A percentile compares a stretch with the other conserved stretches of the same genome.
These are phyloP conservation scores for Apamea epomidion DNA, from an alignment of 2,888 invertebrate species.

Conservation along the genomic window DNA sequence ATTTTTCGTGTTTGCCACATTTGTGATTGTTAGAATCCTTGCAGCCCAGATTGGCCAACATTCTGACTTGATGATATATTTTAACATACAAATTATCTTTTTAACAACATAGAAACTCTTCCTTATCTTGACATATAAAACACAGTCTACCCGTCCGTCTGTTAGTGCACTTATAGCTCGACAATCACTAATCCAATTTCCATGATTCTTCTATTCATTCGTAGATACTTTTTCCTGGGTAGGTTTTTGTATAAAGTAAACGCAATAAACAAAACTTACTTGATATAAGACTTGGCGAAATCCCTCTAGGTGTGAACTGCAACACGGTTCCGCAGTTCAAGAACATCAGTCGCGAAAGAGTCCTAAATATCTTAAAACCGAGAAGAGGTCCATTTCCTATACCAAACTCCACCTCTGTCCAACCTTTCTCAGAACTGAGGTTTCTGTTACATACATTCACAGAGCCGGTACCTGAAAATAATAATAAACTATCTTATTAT, in stretches of 20 bases:
- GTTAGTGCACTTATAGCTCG: not conserved
- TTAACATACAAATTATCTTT: not conserved
- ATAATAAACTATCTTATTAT: conserved; percentile 3
- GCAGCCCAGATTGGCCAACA: not conserved
- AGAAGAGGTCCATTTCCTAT: conserved; percentile 96
- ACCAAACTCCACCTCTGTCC: conserved; percentile 96
- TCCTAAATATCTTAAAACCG: conserved; percentile 94
- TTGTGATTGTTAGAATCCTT: not conserved
- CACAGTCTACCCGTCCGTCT: too few relatives aligned
- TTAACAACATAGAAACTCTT: not conserved
- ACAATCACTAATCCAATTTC: not conserved
- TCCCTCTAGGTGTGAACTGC: conserved; percentile 94
- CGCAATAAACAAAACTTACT: conserved; percentile 88
- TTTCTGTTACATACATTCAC: conserved; percentile 94
- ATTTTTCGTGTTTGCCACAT: not conserved
- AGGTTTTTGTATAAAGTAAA: not conserved
- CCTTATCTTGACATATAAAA: not conserved
- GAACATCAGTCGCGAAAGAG: conserved; percentile 93
- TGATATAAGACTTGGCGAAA: conserved; percentile 94
- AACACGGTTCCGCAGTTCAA: conserved; percentile 94
- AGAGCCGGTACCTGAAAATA: conserved; percentile 92
- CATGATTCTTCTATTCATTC: not conserved
- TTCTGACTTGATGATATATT: not conserved
- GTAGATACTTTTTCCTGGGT: not conserved
- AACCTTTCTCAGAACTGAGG: conserved; percentile 95